Evolutionary conservation across 2,888 invertebrate genomes (phyloP).

Genomic region (Silvanus unidentatus): DNA sequence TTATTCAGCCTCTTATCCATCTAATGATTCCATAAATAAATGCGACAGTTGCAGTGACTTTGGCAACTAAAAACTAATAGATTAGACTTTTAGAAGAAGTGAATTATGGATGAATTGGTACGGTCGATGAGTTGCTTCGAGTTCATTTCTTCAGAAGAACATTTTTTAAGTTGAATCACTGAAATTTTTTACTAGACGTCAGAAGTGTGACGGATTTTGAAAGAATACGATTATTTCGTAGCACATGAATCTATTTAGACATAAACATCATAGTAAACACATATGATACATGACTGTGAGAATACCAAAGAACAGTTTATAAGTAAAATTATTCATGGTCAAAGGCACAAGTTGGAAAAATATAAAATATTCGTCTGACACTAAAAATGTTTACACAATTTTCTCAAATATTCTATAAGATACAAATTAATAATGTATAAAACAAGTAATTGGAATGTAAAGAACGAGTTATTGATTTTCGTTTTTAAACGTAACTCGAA

Average conservation of each 20-base stretch:
- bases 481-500: no score
- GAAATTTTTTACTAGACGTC: no score
- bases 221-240: constrained; percentile 12
- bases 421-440: neutral
- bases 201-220: neutral
- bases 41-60: constrained; percentile 4
- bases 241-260: constrained; percentile 39
- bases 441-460: constrained; percentile 11
- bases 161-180: no score
- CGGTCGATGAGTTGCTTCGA: no score
- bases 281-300: constrained; percentile 37
- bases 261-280: constrained; percentile 42
- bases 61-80: constrained; percentile 7
- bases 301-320: constrained; percentile 35
- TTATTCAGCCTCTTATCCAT: constrained; percentile 2
- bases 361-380: constrained; percentile 27
- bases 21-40: neutral
- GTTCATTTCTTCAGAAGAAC: no score
- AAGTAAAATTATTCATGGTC: constrained; percentile 39
- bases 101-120: no score
- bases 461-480: no score
- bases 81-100: neutral
- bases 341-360: constrained; percentile 46
- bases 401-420: neutral
- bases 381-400: constrained; percentile 1